Conservation (phyloP, 2,113 vertebrate species). For the Barnardius zonarius region DNA sequence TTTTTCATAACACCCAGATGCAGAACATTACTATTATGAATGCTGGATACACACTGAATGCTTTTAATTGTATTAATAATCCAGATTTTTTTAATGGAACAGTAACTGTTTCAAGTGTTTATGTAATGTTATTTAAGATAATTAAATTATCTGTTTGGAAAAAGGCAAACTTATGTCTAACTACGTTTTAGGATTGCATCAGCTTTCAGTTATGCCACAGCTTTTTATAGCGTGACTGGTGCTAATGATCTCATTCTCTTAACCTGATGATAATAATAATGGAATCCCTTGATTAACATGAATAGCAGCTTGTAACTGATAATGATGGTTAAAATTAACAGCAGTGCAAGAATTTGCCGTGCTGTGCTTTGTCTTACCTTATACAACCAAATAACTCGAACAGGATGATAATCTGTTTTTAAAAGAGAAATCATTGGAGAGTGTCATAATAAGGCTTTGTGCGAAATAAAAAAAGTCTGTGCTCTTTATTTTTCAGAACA, state of each 20-base stretch:
- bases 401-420: neutral
- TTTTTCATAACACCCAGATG: neutral
- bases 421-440: neutral
- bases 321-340: conserved; percentile 80
- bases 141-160: neutral
- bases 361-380: conserved; percentile 60
- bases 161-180: neutral
- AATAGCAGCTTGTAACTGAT: conserved; percentile 75
- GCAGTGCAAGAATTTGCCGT: conserved; percentile 33
- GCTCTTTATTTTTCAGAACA: neutral
- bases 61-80: neutral
- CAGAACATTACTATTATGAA: neutral
- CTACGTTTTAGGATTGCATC: conserved; percentile 13
- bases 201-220: conserved; percentile 37
- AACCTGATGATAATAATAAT: conserved; percentile 66
- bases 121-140: neutral
- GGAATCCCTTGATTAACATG: conserved; percentile 73
- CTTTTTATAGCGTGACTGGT: conserved; percentile 71
- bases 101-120: neutral
- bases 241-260: conserved; percentile 76
- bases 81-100: neutral
- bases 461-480: neutral
- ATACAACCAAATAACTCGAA: conserved; percentile 36
- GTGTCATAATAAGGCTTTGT: neutral
- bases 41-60: neutral